A percentile compares a stretch with the other conserved stretches of the same genome.
Conservation (phyloP, 2,113 vertebrate genomes). For the Anoura caudifer region DNA sequence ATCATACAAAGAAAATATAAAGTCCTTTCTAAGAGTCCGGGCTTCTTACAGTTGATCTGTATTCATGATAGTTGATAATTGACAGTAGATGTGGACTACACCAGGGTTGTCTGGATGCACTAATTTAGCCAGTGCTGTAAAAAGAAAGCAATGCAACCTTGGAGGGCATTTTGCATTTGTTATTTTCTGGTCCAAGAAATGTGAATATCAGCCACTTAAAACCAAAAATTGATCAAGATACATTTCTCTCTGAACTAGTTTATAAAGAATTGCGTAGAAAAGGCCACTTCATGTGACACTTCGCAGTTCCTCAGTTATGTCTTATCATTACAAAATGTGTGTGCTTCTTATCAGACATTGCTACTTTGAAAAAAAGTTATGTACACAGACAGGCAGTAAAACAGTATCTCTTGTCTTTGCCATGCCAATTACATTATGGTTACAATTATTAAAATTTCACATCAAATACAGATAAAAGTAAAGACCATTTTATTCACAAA, state of each 20-base stretch:
- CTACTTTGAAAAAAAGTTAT: neutral
- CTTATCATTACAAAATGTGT: neutral
- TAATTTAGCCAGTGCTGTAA: neutral
- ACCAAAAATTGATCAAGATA: neutral
- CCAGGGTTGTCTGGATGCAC: neutral
- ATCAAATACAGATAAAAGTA: conserved; percentile 9
- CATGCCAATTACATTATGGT: neutral
- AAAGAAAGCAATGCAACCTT: neutral
- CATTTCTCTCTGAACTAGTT: neutral
- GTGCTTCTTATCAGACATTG: neutral
- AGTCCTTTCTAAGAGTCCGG: neutral
- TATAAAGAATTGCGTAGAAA: neutral
- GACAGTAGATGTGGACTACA: rapidly evolving
- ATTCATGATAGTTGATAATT: neutral
- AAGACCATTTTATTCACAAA: conserved; percentile 34
- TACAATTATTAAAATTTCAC: neutral
- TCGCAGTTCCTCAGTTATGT: neutral
- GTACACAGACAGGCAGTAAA: neutral
- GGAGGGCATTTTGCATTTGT: neutral
- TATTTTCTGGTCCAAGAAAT: neutral
- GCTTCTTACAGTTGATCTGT: neutral
- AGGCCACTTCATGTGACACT: neutral
- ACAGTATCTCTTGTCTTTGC: neutral
- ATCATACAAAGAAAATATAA: neutral
- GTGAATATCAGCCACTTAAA: neutral